These are phyloP conservation scores for Oscheius sp. DNA, from an alignment of 2,888 invertebrate species.

Conservation along the genomic window DNA sequence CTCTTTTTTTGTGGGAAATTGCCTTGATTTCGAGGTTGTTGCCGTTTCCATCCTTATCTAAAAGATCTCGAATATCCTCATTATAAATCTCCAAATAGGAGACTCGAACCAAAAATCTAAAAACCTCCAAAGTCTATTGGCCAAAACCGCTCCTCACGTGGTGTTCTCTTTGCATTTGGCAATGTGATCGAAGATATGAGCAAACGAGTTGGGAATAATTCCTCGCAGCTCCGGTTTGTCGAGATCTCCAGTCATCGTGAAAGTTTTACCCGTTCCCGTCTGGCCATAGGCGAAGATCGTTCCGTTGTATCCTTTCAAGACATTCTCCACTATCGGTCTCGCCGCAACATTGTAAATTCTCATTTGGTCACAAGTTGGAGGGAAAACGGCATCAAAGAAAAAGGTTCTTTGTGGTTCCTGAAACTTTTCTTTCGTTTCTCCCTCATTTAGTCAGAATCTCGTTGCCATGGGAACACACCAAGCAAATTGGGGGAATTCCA, in stretches of 20 bases:
- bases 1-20: neutral
- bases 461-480: neutral
- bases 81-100: constrained; percentile 99
- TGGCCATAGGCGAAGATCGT: constrained; percentile 78
- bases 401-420: constrained; percentile 81
- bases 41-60: constrained; percentile 84
- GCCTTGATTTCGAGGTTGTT: constrained; percentile 62
- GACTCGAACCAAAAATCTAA: constrained; percentile 90
- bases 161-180: constrained; percentile 89
- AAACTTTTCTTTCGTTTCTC: neutral
- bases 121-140: constrained; percentile 35
- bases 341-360: constrained; percentile 96
- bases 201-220: constrained; percentile 98
- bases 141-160: constrained; percentile 77
- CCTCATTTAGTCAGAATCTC: neutral
- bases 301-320: constrained; percentile 89
- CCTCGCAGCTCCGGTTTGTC: constrained; percentile 88
- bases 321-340: constrained; percentile 93
- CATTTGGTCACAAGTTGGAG: constrained; percentile 81
- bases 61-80: constrained; percentile 93
- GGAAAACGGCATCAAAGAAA: constrained; percentile 93
- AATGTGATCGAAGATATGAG: constrained; percentile 96
- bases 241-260: constrained; percentile 93
- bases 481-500: neutral
- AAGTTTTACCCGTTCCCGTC: constrained; percentile 95